Base-by-base conservation (phyloP, 1,140 invertebrate species). In the Oncopodura yosiiana region DNA sequence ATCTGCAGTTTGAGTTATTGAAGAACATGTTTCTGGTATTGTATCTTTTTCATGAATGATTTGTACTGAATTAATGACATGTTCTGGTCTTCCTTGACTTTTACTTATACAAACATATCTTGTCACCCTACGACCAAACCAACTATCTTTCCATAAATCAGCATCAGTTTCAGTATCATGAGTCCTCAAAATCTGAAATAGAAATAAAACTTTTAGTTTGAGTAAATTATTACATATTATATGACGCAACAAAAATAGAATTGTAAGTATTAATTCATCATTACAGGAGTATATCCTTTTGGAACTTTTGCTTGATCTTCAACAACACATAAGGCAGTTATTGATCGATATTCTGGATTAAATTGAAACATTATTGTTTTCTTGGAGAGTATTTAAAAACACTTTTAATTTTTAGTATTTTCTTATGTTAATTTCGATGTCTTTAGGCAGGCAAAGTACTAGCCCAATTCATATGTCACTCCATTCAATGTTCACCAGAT, bases 41-140 rank as follows among this genome's bases (percentile, higher is more conserved):
- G 67, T 50, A 42, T 74, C 72, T 58, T 64, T 69, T 24, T 74
- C 72, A 61, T 70, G 68, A 8, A 73, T 65, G n/a, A 74, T 65
- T 14, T 63, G 56, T 8, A 73, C 60, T 34, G 69, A 65, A 24
- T 71, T 67, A 24, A 74, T 60, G 9, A 74, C 68, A 66, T 72
- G 69, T 19, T 69, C 65, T 29, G 65, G 66, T 60, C 71, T 57
- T n/a, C 69, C 69, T 55, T 69, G 67, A 19, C 61, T 66, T 55
- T 69, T 70, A n/a, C 66, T 68, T 23, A 73, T 63, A 67, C 74
- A 75, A n/a, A 75, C 50, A 56, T 74, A 75, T 18, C 74, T 57
- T 32, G 68, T 72, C 6, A 72, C 67, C 38, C 69, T 62, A 38
- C 68, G 58, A 14, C 67, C 66, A 64, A 73, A 75, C 38, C 74